Percentiles rank a stretch among this genome's conserved stretches.
Conservation (phyloP, 2,888 invertebrate genomes). For the Antheraea yamamai region DNA sequence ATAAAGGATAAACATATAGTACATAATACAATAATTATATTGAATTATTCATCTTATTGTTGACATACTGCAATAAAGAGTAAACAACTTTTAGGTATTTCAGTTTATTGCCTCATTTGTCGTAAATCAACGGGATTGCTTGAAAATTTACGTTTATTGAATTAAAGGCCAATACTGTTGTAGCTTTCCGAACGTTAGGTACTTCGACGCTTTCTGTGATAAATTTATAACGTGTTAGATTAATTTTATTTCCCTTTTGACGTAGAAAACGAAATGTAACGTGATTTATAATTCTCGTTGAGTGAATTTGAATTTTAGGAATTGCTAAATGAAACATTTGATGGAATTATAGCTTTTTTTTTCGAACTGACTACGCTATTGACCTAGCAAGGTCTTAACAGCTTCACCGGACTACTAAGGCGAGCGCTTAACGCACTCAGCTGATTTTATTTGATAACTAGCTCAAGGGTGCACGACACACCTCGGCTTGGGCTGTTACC, state of each 20-base stretch:
- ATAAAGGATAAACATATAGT: background rate
- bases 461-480: too few species aligned
- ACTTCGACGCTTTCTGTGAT: background rate
- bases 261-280: background rate
- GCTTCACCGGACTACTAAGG: too few species aligned
- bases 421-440: too few species aligned
- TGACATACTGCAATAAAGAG: slow-evolving; percentile 20
- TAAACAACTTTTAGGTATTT: slow-evolving; percentile 17
- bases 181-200: slow-evolving; percentile 4
- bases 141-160: slow-evolving; percentile 22
- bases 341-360: too few species aligned
- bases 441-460: too few species aligned
- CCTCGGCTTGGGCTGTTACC: too few species aligned
- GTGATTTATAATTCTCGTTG: background rate
- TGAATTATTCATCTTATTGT: slow-evolving; percentile 11
- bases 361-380: too few species aligned
- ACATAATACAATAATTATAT: background rate
- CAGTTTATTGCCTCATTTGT: slow-evolving; percentile 27
- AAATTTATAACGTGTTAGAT: background rate
- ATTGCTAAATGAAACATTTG: too few species aligned
- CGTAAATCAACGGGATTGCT: slow-evolving; percentile 33
- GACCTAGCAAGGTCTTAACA: too few species aligned
- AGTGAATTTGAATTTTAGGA: too few species aligned
- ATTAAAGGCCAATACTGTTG: slow-evolving; percentile 6
- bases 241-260: background rate